These are phyloP conservation scores for Tachystola acroxantha DNA, from an alignment of 2,888 invertebrate species.

Conservation along the genomic window DNA sequence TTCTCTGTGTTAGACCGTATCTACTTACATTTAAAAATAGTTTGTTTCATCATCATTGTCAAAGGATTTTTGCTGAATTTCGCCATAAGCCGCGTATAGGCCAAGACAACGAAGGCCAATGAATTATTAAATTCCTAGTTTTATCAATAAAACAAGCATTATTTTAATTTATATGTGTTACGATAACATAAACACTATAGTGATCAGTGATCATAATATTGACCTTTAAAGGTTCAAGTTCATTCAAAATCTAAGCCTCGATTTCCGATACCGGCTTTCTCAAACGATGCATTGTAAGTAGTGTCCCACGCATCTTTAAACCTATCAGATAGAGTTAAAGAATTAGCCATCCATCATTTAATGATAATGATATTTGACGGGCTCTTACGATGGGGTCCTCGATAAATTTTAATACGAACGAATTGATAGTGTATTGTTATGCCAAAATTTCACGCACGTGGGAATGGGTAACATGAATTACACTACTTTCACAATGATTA, in stretches of 20 bases:
- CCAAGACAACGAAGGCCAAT: no score
- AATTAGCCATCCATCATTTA: constrained; percentile 72
- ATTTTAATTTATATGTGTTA: no score
- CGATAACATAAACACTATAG: no score
- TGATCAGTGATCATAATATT: no score
- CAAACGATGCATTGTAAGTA: constrained; percentile 65
- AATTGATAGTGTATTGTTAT: constrained; percentile 17
- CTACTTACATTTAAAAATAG: no score
- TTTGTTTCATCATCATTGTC: no score
- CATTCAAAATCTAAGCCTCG: constrained; percentile 24
- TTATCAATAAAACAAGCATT: no score
- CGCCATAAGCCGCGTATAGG: no score
- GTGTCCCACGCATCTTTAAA: constrained; percentile 72
- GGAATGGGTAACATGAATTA: constrained; percentile 8
- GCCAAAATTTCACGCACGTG: constrained; percentile 15
- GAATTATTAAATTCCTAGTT: no score
- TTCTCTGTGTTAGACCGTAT: no score
- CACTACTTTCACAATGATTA: no score
- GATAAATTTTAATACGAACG: constrained; percentile 41
- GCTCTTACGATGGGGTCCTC: constrained; percentile 52
- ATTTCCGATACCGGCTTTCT: constrained; percentile 22
- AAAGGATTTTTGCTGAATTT: no score
- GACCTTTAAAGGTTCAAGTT: constrained; percentile 29
- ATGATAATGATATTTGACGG: constrained; percentile 71
- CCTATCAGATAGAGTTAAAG: constrained; percentile 33